phyloP scores from a whole-genome alignment of 2,888 invertebrate species.

The Spicauda simplicius region DNA sequence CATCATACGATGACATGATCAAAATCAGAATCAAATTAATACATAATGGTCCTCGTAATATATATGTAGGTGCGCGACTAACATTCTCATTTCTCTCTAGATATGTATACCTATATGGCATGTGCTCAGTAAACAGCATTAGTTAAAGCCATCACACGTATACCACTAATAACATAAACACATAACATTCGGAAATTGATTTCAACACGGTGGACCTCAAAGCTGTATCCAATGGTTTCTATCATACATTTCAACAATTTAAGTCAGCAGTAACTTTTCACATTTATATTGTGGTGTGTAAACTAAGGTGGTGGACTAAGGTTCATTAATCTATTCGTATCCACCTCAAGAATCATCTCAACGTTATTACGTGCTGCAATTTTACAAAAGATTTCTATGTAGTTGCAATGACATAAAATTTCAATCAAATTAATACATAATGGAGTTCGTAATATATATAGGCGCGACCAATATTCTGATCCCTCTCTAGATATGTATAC shows the following conservation, averaged over 20 bases:
- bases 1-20: background rate
- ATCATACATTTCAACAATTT: slow-evolving; percentile 54
- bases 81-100: too few relatives aligned
- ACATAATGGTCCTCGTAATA: background rate
- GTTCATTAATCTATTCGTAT: too few relatives aligned
- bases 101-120: too few relatives aligned
- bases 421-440: background rate
- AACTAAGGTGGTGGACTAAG: too few relatives aligned
- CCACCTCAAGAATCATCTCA: too few relatives aligned
- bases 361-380: too few relatives aligned
- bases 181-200: slow-evolving; percentile 35
- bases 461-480: too few relatives aligned
- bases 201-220: slow-evolving; percentile 56
- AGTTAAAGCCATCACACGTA: slow-evolving; percentile 1
- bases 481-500: too few relatives aligned
- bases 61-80: too few relatives aligned
- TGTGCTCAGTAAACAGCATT: slow-evolving; percentile 7
- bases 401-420: background rate
- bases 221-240: slow-evolving; percentile 59
- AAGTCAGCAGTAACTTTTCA: slow-evolving; percentile 12
- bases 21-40: background rate
- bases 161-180: slow-evolving; percentile 24
- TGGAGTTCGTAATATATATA: background rate
- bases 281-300: slow-evolving; percentile 20
- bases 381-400: too few relatives aligned